Evolutionary conservation across 2,888 invertebrate species (phyloP), one percentile per base, ranked within the genome.

Genomic region (Enchytraeus crypticus): DNA sequence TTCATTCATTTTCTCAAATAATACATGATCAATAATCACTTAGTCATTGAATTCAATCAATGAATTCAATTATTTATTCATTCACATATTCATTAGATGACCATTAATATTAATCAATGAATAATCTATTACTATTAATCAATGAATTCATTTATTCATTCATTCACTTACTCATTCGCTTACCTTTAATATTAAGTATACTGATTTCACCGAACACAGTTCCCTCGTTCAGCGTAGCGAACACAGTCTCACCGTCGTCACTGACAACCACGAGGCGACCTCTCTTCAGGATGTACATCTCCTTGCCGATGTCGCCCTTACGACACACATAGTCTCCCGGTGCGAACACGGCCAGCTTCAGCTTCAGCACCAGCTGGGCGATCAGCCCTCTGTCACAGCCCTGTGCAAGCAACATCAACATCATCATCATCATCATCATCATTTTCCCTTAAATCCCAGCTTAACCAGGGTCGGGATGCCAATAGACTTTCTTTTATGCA

Each of bases 271-370:
- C 82, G 21, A 95, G 82, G 71, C 88, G 85, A 4, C 95, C 95
- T 58, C 92, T 82, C 80, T 96, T 96, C 1, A 96, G 92, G 66
- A 96, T 96, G 78, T 96, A 96, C 93, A 96, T 93, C 80, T 96
- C 95, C 79, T 92, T 89, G 32, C 96, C 96, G 4, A 96, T 93
- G 76, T 96, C 95, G 0, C 95, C 69, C 78, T 95, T 95, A 32
- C 92, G 85, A 75, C 95, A 96, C 65, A 96, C 92, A 76, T 90
- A 96, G 79, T 96, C 96, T 0, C 91, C 90, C 0, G 95, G 95
- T 75, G 92, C 92, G 78, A 93, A 95, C 18, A 95, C 89, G 84
- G 89, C 86, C 53, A 95, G 83, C 69, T 89, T 85, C 30, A 96
- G 82, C 79, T 93, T 93, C 33, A 96, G 82, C 46, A 96, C 95